Evolutionary conservation across 2,113 vertebrate species (phyloP).

Genomic region (Antigone vipio): DNA sequence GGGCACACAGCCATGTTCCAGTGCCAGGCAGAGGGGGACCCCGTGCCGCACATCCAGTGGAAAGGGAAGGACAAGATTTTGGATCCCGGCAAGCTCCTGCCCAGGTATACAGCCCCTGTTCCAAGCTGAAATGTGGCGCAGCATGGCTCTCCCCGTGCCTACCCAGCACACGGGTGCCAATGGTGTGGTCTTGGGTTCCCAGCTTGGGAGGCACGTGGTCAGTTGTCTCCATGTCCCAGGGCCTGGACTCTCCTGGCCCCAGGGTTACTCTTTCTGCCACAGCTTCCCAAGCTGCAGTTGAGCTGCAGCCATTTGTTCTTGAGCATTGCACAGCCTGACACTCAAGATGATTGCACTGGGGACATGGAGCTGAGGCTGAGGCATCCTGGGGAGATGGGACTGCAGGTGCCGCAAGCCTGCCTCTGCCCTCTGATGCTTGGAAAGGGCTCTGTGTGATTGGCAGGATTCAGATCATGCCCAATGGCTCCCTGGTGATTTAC

Average conservation of each 20-base stretch:
- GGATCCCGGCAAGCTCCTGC: constrained; percentile 75
- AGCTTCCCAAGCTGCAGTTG: background rate
- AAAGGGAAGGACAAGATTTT: constrained; percentile 90
- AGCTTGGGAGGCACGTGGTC: fast-evolving
- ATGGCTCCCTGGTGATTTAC: constrained; percentile 89
- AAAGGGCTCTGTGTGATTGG: background rate
- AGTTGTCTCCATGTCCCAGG: fast-evolving
- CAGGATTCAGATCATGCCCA: constrained; percentile 93
- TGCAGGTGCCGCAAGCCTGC: background rate
- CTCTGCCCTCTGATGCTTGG: background rate
- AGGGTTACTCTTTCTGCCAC: background rate
- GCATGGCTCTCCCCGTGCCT: fast-evolving
- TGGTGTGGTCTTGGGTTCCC: background rate
- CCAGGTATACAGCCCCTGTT: constrained; percentile 72
- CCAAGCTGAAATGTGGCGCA: fast-evolving
- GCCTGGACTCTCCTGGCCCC: background rate
- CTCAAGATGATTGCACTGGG: background rate
- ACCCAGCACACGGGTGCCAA: fast-evolving
- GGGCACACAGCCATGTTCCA: constrained; percentile 93
- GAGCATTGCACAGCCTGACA: background rate
- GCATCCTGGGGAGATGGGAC: background rate
- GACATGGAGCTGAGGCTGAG: background rate
- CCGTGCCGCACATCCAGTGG: constrained; percentile 91
- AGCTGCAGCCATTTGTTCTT: background rate
- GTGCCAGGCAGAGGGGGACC: constrained; percentile 93